Conservation (phyloP, 2,113 vertebrate species). For the Hypocryptadius cinnamomeus region DNA sequence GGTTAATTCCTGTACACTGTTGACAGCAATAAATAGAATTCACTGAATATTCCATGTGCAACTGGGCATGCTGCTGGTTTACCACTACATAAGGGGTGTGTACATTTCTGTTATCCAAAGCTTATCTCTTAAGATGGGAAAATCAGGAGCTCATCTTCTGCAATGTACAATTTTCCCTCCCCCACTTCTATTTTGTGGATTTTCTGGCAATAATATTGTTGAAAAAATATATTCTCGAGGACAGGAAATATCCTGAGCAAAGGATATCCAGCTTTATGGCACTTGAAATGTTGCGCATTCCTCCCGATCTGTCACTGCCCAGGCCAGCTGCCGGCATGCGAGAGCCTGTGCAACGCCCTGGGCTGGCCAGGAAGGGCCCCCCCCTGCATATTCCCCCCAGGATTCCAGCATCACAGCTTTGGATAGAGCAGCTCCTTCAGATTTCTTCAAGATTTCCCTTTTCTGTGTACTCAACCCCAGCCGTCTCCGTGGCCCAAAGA, state of each 20-base stretch:
- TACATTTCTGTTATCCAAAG: not conserved
- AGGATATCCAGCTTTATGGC: not conserved
- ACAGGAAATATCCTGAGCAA: not conserved
- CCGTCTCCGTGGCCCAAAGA: rapidly evolving
- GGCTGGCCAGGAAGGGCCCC: not conserved
- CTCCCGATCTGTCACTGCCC: not conserved
- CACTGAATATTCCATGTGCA: not conserved
- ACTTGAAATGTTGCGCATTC: not conserved
- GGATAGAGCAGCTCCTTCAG: not conserved
- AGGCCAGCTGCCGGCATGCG: rapidly evolving
- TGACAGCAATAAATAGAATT: not conserved
- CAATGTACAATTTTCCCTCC: not conserved
- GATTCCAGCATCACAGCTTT: not conserved
- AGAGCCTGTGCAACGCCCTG: rapidly evolving
- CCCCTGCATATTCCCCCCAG: rapidly evolving
- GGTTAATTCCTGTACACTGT: not conserved
- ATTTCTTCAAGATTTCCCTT: not conserved
- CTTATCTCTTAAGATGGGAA: not conserved
- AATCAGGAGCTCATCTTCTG: not conserved
- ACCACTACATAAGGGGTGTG: rapidly evolving
- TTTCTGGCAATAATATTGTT: not conserved
- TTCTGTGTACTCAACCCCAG: not conserved
- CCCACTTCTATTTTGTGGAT: not conserved
- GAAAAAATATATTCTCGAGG: slow-evolving; percentile 6
- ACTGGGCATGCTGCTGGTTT: not conserved